Conservation (phyloP, 2,888 invertebrate genomes). For the Flexamia atlantica region DNA sequence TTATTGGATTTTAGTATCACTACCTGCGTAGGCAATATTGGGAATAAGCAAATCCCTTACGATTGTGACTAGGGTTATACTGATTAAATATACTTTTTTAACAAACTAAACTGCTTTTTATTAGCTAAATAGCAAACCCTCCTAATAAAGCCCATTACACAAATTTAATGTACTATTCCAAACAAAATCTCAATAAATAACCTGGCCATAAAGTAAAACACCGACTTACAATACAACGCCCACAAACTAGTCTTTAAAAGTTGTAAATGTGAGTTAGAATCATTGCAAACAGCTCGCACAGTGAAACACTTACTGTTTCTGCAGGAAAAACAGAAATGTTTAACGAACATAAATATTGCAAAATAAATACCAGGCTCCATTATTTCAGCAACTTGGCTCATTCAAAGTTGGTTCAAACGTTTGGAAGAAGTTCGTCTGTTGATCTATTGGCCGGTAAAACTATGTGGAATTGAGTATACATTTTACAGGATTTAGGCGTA, state of each 20-base stretch:
- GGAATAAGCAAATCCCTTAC: too few species aligned
- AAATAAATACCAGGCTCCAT: constrained; percentile 50
- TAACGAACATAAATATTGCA: constrained; percentile 47
- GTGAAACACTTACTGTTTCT: constrained; percentile 40
- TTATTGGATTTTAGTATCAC: too few species aligned
- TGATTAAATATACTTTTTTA: too few species aligned
- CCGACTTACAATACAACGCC: neutral
- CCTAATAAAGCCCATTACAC: too few species aligned
- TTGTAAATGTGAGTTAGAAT: neutral
- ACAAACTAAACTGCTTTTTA: too few species aligned
- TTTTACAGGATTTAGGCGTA: too few species aligned
- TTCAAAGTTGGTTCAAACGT: constrained; percentile 33
- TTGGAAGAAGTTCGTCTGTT: constrained; percentile 37
- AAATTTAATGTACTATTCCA: too few species aligned
- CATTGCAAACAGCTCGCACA: neutral
- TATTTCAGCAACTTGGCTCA: constrained; percentile 33
- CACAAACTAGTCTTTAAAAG: constrained; percentile 21
- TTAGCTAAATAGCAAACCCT: too few species aligned
- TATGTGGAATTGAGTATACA: constrained; percentile 17
- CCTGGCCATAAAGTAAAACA: neutral
- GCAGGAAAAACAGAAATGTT: constrained; percentile 3
- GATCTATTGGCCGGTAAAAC: constrained; percentile 43
- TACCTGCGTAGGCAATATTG: too few species aligned
- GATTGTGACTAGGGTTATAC: too few species aligned
- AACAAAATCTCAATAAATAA: neutral